These are phyloP conservation scores for Tetramorium alpestre DNA, from an alignment of 1,140 invertebrate species.

Conservation along the genomic window DNA sequence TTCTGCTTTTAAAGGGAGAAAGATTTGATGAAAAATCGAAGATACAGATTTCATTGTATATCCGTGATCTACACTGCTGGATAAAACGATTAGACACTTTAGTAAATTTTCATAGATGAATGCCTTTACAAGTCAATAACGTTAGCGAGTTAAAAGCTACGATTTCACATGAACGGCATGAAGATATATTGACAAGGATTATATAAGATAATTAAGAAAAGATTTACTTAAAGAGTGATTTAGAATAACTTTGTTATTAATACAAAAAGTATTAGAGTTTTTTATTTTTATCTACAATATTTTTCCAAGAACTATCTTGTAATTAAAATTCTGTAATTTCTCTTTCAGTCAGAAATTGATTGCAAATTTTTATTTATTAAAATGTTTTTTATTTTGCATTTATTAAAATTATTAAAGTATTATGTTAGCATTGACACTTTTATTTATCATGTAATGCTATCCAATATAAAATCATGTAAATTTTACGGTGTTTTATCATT, in stretches of 20 bases:
- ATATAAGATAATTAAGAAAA: slow-evolving; percentile 6
- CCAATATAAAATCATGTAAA: neutral
- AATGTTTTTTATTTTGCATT: neutral
- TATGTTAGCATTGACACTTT: neutral
- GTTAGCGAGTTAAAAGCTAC: neutral
- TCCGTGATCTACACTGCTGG: slow-evolving; percentile 19
- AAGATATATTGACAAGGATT: neutral
- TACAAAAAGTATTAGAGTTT: slow-evolving; percentile 13
- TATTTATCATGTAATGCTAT: neutral
- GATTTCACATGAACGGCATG: neutral
- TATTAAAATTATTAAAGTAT: neutral
- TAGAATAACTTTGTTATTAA: neutral
- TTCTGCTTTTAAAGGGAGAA: slow-evolving; percentile 29
- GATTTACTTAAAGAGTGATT: neutral
- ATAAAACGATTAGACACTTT: slow-evolving; percentile 22
- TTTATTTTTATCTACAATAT: neutral
- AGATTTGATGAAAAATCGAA: slow-evolving; percentile 18
- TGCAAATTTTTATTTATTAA: neutral
- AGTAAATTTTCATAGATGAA: slow-evolving; percentile 2
- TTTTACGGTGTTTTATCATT: slow-evolving; percentile 11
- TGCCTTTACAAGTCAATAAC: slow-evolving; percentile 17
- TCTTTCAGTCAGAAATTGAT: neutral
- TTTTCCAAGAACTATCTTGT: neutral
- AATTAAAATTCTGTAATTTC: neutral
- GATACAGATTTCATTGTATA: slow-evolving; percentile 34